Conservation (phyloP, 2,888 invertebrate species). For the Sialis fuliginosa region DNA sequence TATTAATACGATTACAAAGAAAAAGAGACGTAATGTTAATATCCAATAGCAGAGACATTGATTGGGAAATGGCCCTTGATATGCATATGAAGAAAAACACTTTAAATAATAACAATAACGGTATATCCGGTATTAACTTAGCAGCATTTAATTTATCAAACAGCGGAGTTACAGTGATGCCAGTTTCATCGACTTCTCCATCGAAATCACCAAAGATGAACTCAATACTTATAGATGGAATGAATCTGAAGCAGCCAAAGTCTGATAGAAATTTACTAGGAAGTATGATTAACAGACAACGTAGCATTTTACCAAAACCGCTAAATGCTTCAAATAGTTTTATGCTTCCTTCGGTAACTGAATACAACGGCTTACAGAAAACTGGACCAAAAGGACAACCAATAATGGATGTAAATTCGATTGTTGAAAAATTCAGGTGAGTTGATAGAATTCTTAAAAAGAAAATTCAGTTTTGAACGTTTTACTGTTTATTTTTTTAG, state of each 20-base stretch:
- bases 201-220: not conserved
- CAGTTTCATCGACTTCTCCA: not conserved
- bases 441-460: not conserved
- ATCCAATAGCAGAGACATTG: constrained; percentile 7
- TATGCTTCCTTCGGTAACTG: not conserved
- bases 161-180: constrained; percentile 3
- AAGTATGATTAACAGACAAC: constrained; percentile 6
- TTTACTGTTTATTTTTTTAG: constrained; percentile 29
- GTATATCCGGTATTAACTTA: not conserved
- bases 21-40: constrained; percentile 40
- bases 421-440: constrained; percentile 31
- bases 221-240: not conserved
- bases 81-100: constrained; percentile 8
- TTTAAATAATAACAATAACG: not conserved
- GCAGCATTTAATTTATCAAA: constrained; percentile 1
- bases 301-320: constrained; percentile 26
- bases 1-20: constrained; percentile 50
- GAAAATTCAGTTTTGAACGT: too few relatives aligned
- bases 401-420: constrained; percentile 65
- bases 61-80: constrained; percentile 6
- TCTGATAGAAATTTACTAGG: not conserved
- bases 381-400: constrained; percentile 20
- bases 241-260: not conserved
- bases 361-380: constrained; percentile 1
- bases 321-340: constrained; percentile 1